Evolutionary conservation across 2,888 invertebrate species (phyloP).

Genomic region (Agrochola lota): DNA sequence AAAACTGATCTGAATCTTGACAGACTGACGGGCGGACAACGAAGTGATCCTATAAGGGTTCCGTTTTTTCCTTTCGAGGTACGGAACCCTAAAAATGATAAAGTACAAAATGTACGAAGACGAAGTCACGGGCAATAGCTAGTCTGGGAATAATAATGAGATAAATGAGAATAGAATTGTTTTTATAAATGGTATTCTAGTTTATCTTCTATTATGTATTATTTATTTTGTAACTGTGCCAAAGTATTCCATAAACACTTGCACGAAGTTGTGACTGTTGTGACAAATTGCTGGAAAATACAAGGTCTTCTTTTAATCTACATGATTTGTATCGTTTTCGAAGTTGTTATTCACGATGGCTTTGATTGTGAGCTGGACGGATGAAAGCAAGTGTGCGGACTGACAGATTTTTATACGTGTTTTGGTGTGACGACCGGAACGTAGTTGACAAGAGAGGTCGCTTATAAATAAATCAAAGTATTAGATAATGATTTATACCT

Average conservation of each 20-base stretch:
- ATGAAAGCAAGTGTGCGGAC: conserved; percentile 3
- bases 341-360: conserved; percentile 21
- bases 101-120: background rate
- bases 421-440: background rate
- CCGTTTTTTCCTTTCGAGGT: too few species aligned
- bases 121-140: background rate
- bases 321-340: conserved; percentile 41
- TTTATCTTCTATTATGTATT: conserved; percentile 13
- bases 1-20: too few species aligned
- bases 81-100: too few species aligned
- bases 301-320: conserved; percentile 39
- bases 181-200: conserved; percentile 13
- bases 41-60: too few species aligned
- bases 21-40: too few species aligned
- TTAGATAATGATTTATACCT: too few species aligned
- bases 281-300: conserved; percentile 46
- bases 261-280: conserved; percentile 29
- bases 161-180: conserved; percentile 13
- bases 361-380: conserved; percentile 14
- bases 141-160: background rate
- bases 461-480: background rate
- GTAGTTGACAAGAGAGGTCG: too few species aligned
- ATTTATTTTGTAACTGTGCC: conserved; percentile 51
- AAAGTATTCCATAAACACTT: conserved; percentile 53
- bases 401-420: background rate